These are phyloP conservation scores for Polypterus senegalus DNA, from an alignment of 2,113 vertebrate species.

Conservation along the genomic window DNA sequence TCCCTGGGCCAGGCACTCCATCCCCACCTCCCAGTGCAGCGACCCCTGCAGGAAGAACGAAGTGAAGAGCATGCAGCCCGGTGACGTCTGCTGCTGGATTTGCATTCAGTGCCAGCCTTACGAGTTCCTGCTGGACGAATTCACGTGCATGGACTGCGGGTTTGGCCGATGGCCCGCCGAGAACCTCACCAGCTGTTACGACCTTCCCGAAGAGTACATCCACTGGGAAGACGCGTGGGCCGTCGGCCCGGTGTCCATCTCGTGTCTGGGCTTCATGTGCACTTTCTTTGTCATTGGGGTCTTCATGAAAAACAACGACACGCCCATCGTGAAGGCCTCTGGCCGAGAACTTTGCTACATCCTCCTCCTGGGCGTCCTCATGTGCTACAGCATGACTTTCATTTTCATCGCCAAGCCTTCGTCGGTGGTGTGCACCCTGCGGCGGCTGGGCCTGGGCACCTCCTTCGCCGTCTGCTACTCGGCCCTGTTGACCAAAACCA, in stretches of 20 bases:
- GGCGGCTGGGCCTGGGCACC: conserved; percentile 79
- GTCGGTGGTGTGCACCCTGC: conserved; percentile 70
- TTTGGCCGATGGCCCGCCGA: conserved; percentile 83
- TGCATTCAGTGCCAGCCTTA: conserved; percentile 91
- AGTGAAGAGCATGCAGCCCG: conserved; percentile 92
- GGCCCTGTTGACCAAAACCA: conserved; percentile 90
- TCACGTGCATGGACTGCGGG: conserved; percentile 84
- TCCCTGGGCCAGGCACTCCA: conserved; percentile 55
- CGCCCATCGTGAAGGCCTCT: conserved; percentile 87
- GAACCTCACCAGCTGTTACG: conserved; percentile 79
- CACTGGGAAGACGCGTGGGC: conserved; percentile 92
- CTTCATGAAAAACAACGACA: conserved; percentile 80
- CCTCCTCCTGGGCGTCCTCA: conserved; percentile 78
- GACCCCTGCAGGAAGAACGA: conserved; percentile 92
- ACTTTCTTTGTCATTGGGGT: conserved; percentile 80
- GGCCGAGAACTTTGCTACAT: conserved; percentile 95
- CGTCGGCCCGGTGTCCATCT: conserved; percentile 80
- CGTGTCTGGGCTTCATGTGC: conserved; percentile 80
- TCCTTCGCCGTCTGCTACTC: conserved; percentile 95
- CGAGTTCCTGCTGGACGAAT: conserved; percentile 82
- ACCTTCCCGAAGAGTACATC: conserved; percentile 91
- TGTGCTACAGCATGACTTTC: conserved; percentile 97
- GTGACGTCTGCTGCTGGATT: conserved; percentile 97
- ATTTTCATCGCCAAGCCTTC: conserved; percentile 90
- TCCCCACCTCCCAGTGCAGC: conserved; percentile 86